A percentile compares a stretch with the other conserved stretches of the same genome.
Conservation (phyloP, 2,797 vertebrate genomes). For the Anas capensis region DNA sequence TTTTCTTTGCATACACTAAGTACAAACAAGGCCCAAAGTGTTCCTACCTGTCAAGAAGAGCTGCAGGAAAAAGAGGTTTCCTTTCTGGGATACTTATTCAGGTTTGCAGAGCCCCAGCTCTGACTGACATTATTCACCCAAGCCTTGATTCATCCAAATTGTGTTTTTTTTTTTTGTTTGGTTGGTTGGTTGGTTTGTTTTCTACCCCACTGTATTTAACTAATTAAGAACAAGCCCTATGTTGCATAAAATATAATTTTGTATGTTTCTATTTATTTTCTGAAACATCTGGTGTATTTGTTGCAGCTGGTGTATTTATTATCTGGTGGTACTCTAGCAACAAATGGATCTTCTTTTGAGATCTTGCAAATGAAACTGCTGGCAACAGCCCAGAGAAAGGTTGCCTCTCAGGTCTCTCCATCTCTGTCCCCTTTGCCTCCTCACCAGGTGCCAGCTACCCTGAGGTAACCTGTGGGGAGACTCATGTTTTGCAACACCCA, state of each 20-base stretch:
- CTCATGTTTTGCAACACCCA: not conserved
- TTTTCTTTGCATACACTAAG: not conserved
- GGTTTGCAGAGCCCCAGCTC: not conserved
- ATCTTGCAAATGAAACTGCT: not conserved
- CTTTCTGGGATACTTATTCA: not conserved
- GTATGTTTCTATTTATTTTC: not conserved
- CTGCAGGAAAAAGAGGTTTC: not conserved
- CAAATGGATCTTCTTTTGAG: not conserved
- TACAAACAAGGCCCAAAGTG: not conserved
- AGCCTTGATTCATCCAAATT: not conserved
- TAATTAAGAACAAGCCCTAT: not conserved
- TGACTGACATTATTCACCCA: not conserved
- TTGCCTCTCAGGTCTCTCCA: rapidly evolving
- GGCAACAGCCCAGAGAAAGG: not conserved
- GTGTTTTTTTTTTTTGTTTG: no score
- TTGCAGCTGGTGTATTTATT: not conserved
- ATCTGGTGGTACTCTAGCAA: not conserved
- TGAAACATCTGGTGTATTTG: not conserved
- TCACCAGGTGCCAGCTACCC: not conserved
- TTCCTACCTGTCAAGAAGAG: not conserved
- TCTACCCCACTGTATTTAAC: not conserved
- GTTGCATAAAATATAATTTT: not conserved
- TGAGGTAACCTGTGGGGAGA: not conserved
- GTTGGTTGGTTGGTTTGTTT: no score
- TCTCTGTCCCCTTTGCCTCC: not conserved